Percentiles rank a stretch among this genome's conserved stretches.
Conservation (phyloP, 2,797 vertebrate genomes). For the Enteromius anoplus region DNA sequence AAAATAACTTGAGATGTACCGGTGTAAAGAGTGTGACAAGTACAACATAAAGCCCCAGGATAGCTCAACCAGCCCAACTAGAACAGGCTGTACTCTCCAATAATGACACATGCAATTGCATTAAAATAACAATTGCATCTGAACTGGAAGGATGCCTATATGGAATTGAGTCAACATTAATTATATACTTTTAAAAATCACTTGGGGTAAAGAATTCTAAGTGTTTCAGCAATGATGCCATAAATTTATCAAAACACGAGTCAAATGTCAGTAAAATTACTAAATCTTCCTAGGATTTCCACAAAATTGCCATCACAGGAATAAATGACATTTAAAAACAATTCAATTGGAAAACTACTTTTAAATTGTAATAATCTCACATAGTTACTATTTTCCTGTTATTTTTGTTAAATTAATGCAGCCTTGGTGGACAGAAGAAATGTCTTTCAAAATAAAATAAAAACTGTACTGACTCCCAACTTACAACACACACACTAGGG, state of each 20-base stretch:
- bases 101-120: background rate
- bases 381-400: background rate
- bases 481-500: no score
- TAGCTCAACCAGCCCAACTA: background rate
- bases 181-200: background rate
- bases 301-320: background rate
- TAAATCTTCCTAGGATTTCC: no score
- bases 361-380: background rate
- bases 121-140: background rate
- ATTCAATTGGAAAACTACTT: background rate
- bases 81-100: background rate
- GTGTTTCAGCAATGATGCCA: background rate
- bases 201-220: background rate
- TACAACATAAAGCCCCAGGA: background rate
- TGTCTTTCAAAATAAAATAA: background rate
- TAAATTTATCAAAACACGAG: background rate
- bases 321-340: background rate
- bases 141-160: background rate
- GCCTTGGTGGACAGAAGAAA: background rate
- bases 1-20: background rate
- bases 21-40: background rate
- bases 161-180: background rate
- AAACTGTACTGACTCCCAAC: background rate
- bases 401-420: background rate
- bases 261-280: background rate